Conservation (phyloP, 2,113 vertebrate species). For the Psilopogon haemacephalus region DNA sequence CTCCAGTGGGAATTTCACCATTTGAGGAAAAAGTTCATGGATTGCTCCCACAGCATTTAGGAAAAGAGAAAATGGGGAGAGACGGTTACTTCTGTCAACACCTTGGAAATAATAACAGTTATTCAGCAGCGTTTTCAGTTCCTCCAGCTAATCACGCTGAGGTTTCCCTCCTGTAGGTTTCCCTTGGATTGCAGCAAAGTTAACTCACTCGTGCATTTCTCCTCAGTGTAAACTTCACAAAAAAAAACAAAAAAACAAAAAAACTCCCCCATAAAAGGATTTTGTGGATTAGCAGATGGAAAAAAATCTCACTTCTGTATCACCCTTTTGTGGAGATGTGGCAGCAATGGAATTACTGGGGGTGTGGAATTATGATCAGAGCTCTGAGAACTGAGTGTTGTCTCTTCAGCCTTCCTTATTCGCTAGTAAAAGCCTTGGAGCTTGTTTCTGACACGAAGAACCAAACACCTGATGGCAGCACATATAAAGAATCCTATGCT, state of each 20-base stretch:
- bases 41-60: neutral
- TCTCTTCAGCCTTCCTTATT: neutral
- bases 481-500: neutral
- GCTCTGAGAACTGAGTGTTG: neutral
- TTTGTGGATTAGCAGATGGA: neutral
- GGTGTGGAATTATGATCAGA: neutral
- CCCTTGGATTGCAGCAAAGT: neutral
- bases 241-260: too few species aligned
- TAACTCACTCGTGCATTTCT: neutral
- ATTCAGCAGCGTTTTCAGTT: neutral
- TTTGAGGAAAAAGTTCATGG: constrained; percentile 14
- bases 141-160: neutral
- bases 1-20: neutral
- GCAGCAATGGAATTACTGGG: neutral
- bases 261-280: neutral
- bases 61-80: neutral
- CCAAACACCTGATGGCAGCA: constrained; percentile 51
- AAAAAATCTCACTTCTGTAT: fast-evolving
- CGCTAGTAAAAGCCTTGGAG: neutral
- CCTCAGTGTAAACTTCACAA: neutral
- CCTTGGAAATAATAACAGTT: neutral
- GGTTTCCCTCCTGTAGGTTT: neutral
- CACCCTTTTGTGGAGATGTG: neutral
- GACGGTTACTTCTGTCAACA: neutral
- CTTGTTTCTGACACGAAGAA: neutral